A percentile compares a stretch with the other conserved stretches of the same genome.
These are phyloP conservation scores for Leptobrachium leishanense DNA, from an alignment of 2,113 vertebrate species.

Conservation along the genomic window DNA sequence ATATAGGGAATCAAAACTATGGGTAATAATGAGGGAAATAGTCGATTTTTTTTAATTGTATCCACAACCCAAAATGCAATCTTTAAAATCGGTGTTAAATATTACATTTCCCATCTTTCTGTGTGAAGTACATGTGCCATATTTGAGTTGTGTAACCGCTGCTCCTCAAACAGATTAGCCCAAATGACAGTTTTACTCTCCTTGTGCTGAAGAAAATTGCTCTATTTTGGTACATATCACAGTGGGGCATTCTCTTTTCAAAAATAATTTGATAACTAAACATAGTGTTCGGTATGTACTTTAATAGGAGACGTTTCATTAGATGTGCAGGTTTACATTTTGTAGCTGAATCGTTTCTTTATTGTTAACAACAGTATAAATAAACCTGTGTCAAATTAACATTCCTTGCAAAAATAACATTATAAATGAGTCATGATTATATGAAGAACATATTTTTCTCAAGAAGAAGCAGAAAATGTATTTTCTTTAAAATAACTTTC, in stretches of 20 bases:
- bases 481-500: not conserved
- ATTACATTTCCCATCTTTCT: not conserved
- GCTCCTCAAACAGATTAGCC: not conserved
- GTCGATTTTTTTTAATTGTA: too few species aligned
- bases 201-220: slow-evolving; percentile 1
- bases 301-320: not conserved
- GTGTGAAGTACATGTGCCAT: not conserved
- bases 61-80: not conserved
- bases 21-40: too few species aligned
- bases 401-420: not conserved
- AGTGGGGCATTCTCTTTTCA: not conserved
- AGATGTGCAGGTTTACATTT: not conserved
- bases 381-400: not conserved
- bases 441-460: not conserved
- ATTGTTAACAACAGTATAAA: too few species aligned
- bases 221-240: not conserved
- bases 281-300: not conserved
- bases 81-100: not conserved
- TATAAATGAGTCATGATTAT: not conserved
- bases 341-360: too few species aligned
- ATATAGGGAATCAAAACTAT: too few species aligned
- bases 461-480: not conserved
- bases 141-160: not conserved
- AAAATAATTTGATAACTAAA: not conserved
- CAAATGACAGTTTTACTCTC: not conserved